Base-by-base conservation (phyloP, 2,797 vertebrate genomes). In the Thripadectes ignobilis region DNA sequence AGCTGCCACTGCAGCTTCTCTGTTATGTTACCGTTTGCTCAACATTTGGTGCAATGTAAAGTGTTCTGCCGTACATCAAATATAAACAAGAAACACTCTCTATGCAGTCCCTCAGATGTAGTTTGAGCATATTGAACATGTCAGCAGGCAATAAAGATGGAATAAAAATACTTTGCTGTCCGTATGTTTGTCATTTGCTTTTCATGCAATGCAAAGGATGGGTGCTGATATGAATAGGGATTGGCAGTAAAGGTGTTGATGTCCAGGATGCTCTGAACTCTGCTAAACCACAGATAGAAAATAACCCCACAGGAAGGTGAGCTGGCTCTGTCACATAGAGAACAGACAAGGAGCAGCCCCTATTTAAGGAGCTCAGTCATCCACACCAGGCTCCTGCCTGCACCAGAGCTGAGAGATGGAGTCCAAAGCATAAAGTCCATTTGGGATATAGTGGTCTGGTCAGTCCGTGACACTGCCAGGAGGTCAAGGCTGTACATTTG, bases 11-110 rank as follows among this genome's bases (percentile, higher is more conserved):
- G 93, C 95, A 96, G 94, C 92, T 97, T 92, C 94, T 96, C 96
- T 95, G 94, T 95, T 97, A 94, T 88, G 92, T 95, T 96, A 95
- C 96, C 95, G 95, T 96, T 97, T 95, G 96, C 90, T 97, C 95
- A 97, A 96, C 96, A 96, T 97, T 97, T 97, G 96, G 95, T 96
- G 95, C 93, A 96, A 97, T 97, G 96, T 96, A 95, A 96, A 97
- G 94, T 96, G 95, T 97, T 97, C 96, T 97, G 95, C 95, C 81
- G 88, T 96, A 96, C 94, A 95, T 96, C 94, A 97, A 96, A 97
- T 95, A 96, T 95, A 96, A 97, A 97, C 96, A 97, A 96, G 95
- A 96, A 96, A 96, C 95, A 96, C 94, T 94, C 94, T 95, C 96
- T 96, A 96, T 95, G 94, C 96, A 96, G 94, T 96, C 96, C 94